Percentiles rank a stretch among this genome's conserved stretches.
phyloP scores from a whole-genome alignment of 2,888 invertebrate genomes.

The Kryphioiulus occultus region DNA sequence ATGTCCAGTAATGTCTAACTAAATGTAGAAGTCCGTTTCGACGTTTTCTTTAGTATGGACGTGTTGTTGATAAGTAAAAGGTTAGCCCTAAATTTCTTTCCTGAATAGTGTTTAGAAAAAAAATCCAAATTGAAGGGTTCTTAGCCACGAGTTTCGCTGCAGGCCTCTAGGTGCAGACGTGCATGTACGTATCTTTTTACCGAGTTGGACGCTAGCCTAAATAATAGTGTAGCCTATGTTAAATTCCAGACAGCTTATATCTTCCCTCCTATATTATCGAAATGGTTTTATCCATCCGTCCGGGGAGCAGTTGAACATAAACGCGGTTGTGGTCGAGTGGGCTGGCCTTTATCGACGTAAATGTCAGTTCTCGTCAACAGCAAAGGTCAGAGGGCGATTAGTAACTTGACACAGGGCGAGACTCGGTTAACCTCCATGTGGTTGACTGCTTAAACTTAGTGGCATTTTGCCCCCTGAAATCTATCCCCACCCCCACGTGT shows the following conservation, averaged over 20 bases:
- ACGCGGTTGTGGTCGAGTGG: slow-evolving; percentile 30
- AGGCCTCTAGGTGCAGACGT: not conserved
- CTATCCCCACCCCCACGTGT: slow-evolving; percentile 31
- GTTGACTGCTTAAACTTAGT: slow-evolving; percentile 29
- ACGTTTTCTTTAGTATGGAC: not conserved
- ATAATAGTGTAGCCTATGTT: not conserved
- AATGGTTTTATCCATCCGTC: slow-evolving; percentile 35
- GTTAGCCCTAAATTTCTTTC: not conserved
- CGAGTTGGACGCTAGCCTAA: not conserved
- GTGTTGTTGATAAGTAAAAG: not conserved
- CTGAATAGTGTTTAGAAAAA: not conserved
- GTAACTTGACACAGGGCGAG: slow-evolving; percentile 35
- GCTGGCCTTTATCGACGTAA: slow-evolving; percentile 29
- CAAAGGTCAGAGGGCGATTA: slow-evolving; percentile 29
- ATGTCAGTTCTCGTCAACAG: slow-evolving; percentile 9
- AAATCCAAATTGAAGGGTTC: not conserved
- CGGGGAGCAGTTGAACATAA: slow-evolving; percentile 24
- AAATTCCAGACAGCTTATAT: slow-evolving; percentile 11
- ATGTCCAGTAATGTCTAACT: no score
- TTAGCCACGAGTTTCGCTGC: not conserved
- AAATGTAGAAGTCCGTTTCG: no score
- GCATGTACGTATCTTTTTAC: not conserved
- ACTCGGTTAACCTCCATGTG: slow-evolving; percentile 35
- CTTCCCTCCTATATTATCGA: slow-evolving; percentile 35
- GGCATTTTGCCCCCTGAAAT: slow-evolving; percentile 35